phyloP scores from a whole-genome alignment of 2,888 invertebrate genomes.

The Pocota personata region DNA sequence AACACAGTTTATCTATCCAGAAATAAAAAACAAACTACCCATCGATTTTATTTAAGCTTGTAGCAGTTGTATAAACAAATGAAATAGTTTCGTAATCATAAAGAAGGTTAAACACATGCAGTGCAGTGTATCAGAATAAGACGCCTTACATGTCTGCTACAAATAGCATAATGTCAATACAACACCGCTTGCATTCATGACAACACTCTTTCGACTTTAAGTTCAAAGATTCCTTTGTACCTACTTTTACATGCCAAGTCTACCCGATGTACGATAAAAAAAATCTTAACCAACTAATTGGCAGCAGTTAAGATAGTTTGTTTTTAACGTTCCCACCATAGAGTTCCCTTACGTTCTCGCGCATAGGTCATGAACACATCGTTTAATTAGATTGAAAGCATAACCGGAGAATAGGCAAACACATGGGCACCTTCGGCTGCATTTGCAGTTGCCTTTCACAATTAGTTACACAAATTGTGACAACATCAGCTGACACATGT shows the following conservation, averaged over 20 bases:
- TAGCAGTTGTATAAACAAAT: background rate
- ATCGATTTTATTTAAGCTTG: background rate
- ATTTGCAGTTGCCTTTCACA: conserved; percentile 1
- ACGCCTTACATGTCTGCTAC: background rate
- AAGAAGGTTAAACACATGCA: background rate
- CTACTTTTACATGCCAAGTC: background rate
- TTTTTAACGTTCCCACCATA: background rate
- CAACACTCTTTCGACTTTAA: background rate
- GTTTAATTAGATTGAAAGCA: conserved; percentile 8
- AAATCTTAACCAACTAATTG: background rate
- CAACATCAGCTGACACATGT: conserved; percentile 3
- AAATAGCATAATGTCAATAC: background rate
- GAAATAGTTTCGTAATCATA: background rate
- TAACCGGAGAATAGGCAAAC: background rate
- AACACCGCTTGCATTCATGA: background rate
- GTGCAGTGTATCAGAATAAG: background rate
- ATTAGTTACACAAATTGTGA: background rate
- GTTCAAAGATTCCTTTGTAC: conserved; percentile 1
- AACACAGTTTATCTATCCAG: too few species aligned
- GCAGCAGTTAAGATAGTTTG: background rate
- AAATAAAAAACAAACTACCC: background rate
- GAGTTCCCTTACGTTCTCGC: background rate
- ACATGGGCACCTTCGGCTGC: background rate
- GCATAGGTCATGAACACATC: conserved; percentile 33
- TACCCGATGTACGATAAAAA: background rate